Base-by-base conservation (phyloP, 2,113 vertebrate species). In the Oncorhynchus clarkii region DNA sequence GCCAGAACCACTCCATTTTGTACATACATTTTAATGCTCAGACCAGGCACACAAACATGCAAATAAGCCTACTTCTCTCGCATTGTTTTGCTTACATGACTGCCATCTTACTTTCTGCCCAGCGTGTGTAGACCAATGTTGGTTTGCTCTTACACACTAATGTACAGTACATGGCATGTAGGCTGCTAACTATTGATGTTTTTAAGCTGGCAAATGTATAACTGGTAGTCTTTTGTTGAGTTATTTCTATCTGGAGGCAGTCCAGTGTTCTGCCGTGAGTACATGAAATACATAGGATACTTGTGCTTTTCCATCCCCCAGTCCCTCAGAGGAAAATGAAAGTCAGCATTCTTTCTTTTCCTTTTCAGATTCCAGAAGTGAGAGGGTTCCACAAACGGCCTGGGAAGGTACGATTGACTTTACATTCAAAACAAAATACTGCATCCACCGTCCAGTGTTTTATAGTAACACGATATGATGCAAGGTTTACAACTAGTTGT, bases 331-430 rank as follows among this genome's bases (percentile, higher is more conserved):
- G 8, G 8, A 11, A 54, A 54, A 18, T 18, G 14, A 54, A 54
- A 54, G 13, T 18, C 51, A 54, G 51, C 51, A 18, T 54, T 16
- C 51, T 54, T 5, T 18, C 16, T 48, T 73, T 78, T 73, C 51
- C 11, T 27, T 85, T 67, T 11, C 85, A 92, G 91, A 70, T 75
- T 9, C 88, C 80, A 73, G 82, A 65, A 57, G 68, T 81, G 0
- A 91, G 81, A 85, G 90, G 90, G 0, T 93, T 95, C 85, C 96
- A 98, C 84, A 95, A 93, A 81, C 93, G 96, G 79, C 97, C 97
- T 78, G 97, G 96, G 78, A 98, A 97, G 94, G 97, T 97, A 93
- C 78, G 86, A 49, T 64, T 13, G 5, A 22, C 45, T n/a, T 4
- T 45, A 11, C 9, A 45, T n/a, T 9, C 4, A 27, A 60, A 22